Conservation (phyloP, 2,797 vertebrate genomes). For the Anabas testudineus region DNA sequence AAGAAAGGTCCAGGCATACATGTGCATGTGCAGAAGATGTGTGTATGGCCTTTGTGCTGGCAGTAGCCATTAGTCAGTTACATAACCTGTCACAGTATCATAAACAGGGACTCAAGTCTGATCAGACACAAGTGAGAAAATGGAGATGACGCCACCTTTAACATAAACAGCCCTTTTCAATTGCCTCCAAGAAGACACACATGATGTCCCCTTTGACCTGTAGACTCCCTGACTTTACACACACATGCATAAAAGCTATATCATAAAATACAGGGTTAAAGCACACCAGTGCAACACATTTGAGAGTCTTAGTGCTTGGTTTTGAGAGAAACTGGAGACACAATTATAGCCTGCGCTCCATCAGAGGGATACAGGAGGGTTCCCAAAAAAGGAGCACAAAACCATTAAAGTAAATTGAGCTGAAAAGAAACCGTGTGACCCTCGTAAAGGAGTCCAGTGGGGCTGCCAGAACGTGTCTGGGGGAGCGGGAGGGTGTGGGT, state of each 20-base stretch:
- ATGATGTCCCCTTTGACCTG: slow-evolving; percentile 10
- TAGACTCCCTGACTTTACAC: background rate
- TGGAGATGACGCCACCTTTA: slow-evolving; percentile 59
- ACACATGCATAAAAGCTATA: slow-evolving; percentile 5
- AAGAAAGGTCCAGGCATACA: background rate
- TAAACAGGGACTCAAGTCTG: slow-evolving; percentile 57
- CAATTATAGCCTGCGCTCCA: slow-evolving; percentile 23
- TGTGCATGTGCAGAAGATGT: slow-evolving; percentile 29
- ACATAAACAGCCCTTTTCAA: slow-evolving; percentile 67
- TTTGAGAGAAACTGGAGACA: slow-evolving; percentile 50
- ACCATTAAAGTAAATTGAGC: slow-evolving; percentile 61
- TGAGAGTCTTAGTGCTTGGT: slow-evolving; percentile 26
- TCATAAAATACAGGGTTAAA: slow-evolving; percentile 47
- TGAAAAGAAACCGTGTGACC: slow-evolving; percentile 29
- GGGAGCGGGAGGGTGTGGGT: background rate
- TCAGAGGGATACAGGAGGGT: slow-evolving; percentile 33
- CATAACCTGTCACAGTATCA: slow-evolving; percentile 63
- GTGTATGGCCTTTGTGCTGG: slow-evolving; percentile 22
- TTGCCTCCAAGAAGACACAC: slow-evolving; percentile 11
- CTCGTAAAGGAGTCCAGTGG: slow-evolving; percentile 22
- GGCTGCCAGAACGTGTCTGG: slow-evolving; percentile 19
- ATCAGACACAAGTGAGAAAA: slow-evolving; percentile 47
- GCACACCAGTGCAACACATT: slow-evolving; percentile 39
- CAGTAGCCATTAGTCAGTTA: slow-evolving; percentile 60
- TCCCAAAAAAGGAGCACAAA: slow-evolving; percentile 69